These are phyloP conservation scores for Istiophorus platypterus DNA, from an alignment of 2,113 vertebrate species.

Conservation along the genomic window DNA sequence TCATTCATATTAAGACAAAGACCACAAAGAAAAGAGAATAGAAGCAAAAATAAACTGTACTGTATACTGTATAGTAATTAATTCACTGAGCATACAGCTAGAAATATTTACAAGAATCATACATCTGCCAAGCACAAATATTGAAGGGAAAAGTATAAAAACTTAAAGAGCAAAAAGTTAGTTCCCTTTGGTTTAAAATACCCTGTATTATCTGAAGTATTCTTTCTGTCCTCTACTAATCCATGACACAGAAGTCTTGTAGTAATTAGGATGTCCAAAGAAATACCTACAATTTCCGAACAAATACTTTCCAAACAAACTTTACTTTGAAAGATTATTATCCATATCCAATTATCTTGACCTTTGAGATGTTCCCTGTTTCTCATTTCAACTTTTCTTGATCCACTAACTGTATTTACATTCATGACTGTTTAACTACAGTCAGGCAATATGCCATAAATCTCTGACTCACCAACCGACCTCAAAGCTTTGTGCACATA, in stretches of 20 bases:
- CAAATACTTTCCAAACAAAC: background rate
- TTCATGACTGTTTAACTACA: constrained; percentile 54
- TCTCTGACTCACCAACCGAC: constrained; percentile 5
- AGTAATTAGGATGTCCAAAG: too few species aligned
- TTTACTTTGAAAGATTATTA: constrained; percentile 9
- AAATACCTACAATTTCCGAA: background rate
- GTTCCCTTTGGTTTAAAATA: too few species aligned
- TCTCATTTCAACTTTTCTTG: background rate
- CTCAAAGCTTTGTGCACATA: background rate
- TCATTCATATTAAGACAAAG: background rate
- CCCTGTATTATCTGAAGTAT: too few species aligned
- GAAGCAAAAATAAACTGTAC: background rate
- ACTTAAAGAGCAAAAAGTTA: too few species aligned
- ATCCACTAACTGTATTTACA: constrained; percentile 3
- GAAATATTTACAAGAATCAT: background rate
- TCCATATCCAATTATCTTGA: background rate
- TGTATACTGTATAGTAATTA: too few species aligned
- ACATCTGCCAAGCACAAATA: background rate
- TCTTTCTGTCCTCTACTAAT: too few species aligned
- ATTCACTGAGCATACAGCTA: too few species aligned
- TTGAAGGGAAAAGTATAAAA: background rate
- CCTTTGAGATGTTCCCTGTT: background rate
- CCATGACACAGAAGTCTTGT: too few species aligned
- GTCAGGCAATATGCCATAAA: constrained; percentile 10
- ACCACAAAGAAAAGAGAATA: background rate